Evolutionary conservation across 2,888 invertebrate genomes (phyloP).

Genomic region (Eupithecia subumbrata): DNA sequence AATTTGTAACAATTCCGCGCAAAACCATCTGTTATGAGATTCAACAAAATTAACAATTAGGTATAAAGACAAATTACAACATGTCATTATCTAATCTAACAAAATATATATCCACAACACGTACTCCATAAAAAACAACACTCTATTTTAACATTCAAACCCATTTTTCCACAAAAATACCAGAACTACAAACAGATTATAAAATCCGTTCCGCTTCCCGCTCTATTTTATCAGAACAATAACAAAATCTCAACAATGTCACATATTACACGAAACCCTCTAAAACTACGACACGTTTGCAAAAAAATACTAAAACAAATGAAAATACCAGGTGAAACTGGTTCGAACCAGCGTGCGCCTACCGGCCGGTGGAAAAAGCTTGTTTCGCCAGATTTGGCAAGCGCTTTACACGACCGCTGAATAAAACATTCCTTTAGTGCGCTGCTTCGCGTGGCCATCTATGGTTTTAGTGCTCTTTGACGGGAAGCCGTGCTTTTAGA

Average conservation of each 20-base stretch:
- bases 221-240: constrained; percentile 36
- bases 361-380: constrained; percentile 50
- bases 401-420: constrained; percentile 56
- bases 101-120: not conserved
- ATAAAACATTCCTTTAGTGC: constrained; percentile 62
- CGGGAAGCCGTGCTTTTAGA: constrained; percentile 11
- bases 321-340: constrained; percentile 51
- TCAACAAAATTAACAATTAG: no score
- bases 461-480: constrained; percentile 42
- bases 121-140: not conserved
- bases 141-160: not conserved
- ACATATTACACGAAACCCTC: constrained; percentile 50
- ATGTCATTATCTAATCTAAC: no score
- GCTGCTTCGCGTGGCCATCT: constrained; percentile 45
- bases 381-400: constrained; percentile 50
- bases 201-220: constrained; percentile 5
- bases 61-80: no score
- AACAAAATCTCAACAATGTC: constrained; percentile 48
- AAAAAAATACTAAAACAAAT: constrained; percentile 42
- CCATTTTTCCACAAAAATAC: not conserved
- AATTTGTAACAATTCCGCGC: no score
- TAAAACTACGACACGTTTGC: constrained; percentile 48
- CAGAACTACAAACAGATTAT: not conserved
- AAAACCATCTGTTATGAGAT: no score
- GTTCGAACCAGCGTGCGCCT: constrained; percentile 50